Base-by-base conservation (phyloP, 2,113 vertebrate species). In the Xenopus laevis region DNA sequence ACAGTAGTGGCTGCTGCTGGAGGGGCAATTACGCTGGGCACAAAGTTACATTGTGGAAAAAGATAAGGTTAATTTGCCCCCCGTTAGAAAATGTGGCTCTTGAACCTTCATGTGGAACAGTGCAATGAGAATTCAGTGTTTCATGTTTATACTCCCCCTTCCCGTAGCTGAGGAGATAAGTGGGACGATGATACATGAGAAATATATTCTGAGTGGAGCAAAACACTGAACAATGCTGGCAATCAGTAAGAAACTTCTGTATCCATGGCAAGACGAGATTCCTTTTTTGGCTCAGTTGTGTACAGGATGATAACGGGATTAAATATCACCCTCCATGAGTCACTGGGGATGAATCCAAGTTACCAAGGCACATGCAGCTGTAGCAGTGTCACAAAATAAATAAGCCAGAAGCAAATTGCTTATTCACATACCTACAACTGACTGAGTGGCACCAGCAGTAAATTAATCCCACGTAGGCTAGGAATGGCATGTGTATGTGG, bases 211-310 rank as follows among this genome's bases (percentile, higher is more conserved):
- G 46, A 33, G 53, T 3, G 12, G 30, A 23, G 20, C 10, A 27
- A 33, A 60, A 61, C 69, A 13, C 55, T 55, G 17, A n/a, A 55
- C 45, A 71, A 21, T 55, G 44, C 47, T 72, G 60, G 60, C 10
- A 53, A 63, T 64, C 45, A 52, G 27, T 23, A 11, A 63, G 50
- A 23, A 18, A 9, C 17, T 62, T 47, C 55, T 27, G 23, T 27
- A 27, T 27, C 23, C 23, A 27, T 27, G 23, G 23, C 23, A 27
- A 27, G 23, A 27, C 1, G 23, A 27, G 23, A 27, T 27, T 27
- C 23, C 23, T 27, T 27, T 1, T 27, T 27, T 27, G 23, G 44
- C 69, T 4, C 10, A 46, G 11, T n/a, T 60, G 6, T 61, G 10
- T 45, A 33, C 18, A 21, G 23, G 23, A 44, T 11, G 52, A 33